A percentile compares a stretch with the other conserved stretches of the same genome.
Conservation (phyloP, 2,113 vertebrate species). For the Varanus salvator region DNA sequence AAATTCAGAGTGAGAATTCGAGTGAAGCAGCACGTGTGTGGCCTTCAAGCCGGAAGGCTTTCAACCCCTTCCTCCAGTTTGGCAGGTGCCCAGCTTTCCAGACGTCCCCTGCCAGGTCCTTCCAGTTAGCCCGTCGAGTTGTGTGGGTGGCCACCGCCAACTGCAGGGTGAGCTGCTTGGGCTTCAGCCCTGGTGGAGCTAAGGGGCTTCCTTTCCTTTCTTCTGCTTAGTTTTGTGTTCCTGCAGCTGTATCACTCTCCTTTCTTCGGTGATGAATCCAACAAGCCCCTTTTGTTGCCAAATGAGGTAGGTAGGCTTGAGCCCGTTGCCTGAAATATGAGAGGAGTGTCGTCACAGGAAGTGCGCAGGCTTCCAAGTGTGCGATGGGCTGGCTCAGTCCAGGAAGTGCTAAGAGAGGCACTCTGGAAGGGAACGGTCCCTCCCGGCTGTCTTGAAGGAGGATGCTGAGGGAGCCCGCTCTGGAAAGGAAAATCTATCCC, state of each 20-base stretch:
- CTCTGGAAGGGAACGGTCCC: background rate
- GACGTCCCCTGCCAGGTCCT: background rate
- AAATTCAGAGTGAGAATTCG: background rate
- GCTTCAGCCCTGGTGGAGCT: background rate
- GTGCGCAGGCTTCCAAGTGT: background rate
- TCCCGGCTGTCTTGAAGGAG: background rate
- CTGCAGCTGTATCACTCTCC: constrained; percentile 87
- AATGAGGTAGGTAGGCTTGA: constrained; percentile 63
- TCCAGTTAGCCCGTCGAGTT: background rate
- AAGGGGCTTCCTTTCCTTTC: background rate
- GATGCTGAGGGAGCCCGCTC: too few species aligned
- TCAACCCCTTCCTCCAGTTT: background rate
- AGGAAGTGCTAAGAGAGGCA: background rate
- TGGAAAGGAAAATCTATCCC: too few species aligned
- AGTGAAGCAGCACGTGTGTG: background rate
- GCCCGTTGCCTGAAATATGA: background rate
- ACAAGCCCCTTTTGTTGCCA: constrained; percentile 84
- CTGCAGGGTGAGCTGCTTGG: background rate
- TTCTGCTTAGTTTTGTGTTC: constrained; percentile 81
- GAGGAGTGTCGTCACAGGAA: too few species aligned
- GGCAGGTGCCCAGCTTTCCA: background rate
- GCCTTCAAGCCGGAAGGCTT: too few species aligned
- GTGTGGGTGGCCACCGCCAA: background rate
- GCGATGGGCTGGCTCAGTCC: background rate
- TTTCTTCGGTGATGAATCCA: constrained; percentile 86